Conservation (phyloP, 2,113 vertebrate species). For the Marmota monax region DNA sequence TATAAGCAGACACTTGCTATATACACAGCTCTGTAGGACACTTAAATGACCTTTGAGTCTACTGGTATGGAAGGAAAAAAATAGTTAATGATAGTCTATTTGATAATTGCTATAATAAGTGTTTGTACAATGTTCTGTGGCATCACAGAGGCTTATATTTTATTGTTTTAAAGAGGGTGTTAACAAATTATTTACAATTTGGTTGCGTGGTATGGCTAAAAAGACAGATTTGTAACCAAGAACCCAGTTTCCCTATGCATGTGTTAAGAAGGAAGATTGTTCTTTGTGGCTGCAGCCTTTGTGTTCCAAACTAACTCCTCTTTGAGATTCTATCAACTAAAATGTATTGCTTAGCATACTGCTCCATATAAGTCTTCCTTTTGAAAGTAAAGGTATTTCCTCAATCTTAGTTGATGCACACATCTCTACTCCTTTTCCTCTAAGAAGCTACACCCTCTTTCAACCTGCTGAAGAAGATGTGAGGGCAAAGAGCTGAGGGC, state of each 20-base stretch:
- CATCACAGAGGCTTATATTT: slow-evolving; percentile 1
- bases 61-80: background rate
- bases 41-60: background rate
- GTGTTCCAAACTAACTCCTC: background rate
- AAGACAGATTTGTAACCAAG: background rate
- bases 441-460: background rate
- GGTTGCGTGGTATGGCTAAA: background rate
- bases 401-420: background rate
- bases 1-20: background rate
- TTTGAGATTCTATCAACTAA: background rate
- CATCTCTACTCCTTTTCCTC: background rate
- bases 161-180: background rate
- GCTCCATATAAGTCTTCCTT: background rate
- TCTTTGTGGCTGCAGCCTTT: background rate
- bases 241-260: background rate
- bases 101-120: background rate
- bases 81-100: background rate
- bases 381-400: background rate
- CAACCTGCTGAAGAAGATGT: background rate
- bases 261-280: background rate
- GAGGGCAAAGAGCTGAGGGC: background rate
- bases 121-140: background rate
- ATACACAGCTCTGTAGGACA: background rate
- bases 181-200: background rate
- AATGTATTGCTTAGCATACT: background rate